Base-by-base conservation (phyloP, 2,888 invertebrate species). In the Ennomos fuscantarius region DNA sequence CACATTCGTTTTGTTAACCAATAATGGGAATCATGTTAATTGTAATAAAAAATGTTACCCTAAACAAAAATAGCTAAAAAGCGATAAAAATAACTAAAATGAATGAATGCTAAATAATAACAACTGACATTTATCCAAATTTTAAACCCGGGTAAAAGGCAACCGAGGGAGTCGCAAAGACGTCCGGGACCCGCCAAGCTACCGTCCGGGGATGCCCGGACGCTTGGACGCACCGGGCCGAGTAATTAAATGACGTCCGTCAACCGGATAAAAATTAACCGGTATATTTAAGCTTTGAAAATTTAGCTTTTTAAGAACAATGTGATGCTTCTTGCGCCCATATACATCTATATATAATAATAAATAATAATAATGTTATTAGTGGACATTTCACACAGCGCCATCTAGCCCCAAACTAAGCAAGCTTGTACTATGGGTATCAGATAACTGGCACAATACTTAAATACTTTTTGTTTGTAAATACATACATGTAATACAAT, bases 181-280 rank as follows among this genome's bases (percentile, higher is more conserved):
- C 73, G 74, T 42, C 57, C 58, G 69, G 52, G 55, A 59, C 48
- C 59, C 49, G 35, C 59, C 46, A 32, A 51, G n/a, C 49, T 41
- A 32, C 49, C 44, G n/a, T 41, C 53, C 53, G 63, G 69, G 56
- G 60, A 57, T 37, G 10, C 47, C 56, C 41, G 33, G 56, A 13
- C 57, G 46, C 37, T 48, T 40, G 32, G 44, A 69, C 63, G 62
- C 70, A 72, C 66, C 74, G 75, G 67, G 59, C 72, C 77, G 73
- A 70, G 72, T 86, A 85, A 86, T 87, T 85, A 81, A 78, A 82
- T 81, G 77, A 80, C 72, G 73, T 66, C 74, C 74, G 68, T 76
- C 76, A 73, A 78, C 79, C 84, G 81, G 74, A 79, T 81, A 84
- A 84, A 85, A 82, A 77, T 79, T 76, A 74, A 74, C 73, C 68